A percentile compares a stretch with the other conserved stretches of the same genome.
These are phyloP conservation scores for Acrocephalus arundinaceus DNA, from an alignment of 2,113 vertebrate species.

Conservation along the genomic window DNA sequence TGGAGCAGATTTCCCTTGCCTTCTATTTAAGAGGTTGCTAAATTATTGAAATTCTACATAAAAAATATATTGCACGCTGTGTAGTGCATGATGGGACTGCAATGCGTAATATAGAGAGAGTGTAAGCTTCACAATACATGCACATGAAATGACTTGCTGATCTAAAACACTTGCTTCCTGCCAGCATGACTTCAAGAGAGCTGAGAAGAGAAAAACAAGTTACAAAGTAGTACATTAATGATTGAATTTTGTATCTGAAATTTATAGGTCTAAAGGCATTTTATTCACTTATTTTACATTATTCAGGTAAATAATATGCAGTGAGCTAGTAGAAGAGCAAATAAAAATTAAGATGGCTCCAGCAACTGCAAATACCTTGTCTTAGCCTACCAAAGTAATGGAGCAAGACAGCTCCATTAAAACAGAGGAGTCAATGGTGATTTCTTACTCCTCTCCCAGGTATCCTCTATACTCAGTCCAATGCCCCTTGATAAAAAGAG, in stretches of 20 bases:
- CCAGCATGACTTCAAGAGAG: background rate
- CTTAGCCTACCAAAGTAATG: background rate
- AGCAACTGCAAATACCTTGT: background rate
- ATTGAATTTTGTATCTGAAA: background rate
- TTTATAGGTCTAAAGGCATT: background rate
- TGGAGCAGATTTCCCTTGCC: background rate
- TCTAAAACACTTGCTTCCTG: background rate
- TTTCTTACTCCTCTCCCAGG: background rate
- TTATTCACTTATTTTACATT: background rate
- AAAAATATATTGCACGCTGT: background rate
- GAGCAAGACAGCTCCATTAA: background rate
- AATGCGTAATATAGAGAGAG: background rate
- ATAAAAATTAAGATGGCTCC: background rate
- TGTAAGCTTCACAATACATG: background rate
- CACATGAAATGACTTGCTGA: background rate
- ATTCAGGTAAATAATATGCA: background rate
- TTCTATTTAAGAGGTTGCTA: background rate
- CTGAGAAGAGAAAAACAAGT: background rate
- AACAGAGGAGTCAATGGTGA: background rate
- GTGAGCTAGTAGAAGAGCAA: background rate
- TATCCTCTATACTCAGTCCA: background rate
- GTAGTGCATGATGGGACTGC: background rate
- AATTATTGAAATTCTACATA: slow-evolving; percentile 20
- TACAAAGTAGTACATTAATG: background rate
- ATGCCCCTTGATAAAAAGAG: background rate